Conservation (phyloP, 2,888 invertebrate species). For the Cryptocheilus praepositus region DNA sequence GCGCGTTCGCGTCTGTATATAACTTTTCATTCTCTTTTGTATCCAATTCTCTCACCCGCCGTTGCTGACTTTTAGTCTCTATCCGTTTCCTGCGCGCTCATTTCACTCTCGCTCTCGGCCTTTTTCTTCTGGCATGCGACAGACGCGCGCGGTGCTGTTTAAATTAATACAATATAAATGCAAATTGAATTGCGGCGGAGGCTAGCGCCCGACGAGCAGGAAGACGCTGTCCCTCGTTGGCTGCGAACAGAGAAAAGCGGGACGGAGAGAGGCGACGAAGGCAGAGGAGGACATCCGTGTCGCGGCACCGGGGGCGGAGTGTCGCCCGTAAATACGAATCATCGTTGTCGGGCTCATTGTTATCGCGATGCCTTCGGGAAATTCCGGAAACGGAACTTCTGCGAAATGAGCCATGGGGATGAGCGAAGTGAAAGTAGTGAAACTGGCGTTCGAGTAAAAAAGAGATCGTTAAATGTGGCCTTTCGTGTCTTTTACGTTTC, state of each 20-base stretch:
- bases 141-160: slow-evolving; percentile 36
- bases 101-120: slow-evolving; percentile 11
- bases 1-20: not conserved
- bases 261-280: too few relatives aligned
- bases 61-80: slow-evolving; percentile 4
- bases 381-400: not conserved
- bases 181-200: slow-evolving; percentile 57
- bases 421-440: not conserved
- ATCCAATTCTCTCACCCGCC: not conserved
- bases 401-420: not conserved
- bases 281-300: slow-evolving; percentile 6
- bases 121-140: not conserved
- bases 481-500: too few relatives aligned
- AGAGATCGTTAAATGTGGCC: not conserved
- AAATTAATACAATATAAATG: slow-evolving; percentile 70
- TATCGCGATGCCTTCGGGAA: slow-evolving; percentile 4
- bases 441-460: not conserved
- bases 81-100: not conserved
- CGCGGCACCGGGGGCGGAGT: not conserved
- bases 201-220: slow-evolving; percentile 47
- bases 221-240: slow-evolving; percentile 20
- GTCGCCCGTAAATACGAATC: slow-evolving; percentile 1
- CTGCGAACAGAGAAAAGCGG: too few relatives aligned
- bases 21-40: slow-evolving; percentile 4
- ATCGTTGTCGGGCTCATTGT: slow-evolving; percentile 5